These are phyloP conservation scores for Yponomeuta evonymella DNA, from an alignment of 2,888 invertebrate genomes.

Conservation along the genomic window DNA sequence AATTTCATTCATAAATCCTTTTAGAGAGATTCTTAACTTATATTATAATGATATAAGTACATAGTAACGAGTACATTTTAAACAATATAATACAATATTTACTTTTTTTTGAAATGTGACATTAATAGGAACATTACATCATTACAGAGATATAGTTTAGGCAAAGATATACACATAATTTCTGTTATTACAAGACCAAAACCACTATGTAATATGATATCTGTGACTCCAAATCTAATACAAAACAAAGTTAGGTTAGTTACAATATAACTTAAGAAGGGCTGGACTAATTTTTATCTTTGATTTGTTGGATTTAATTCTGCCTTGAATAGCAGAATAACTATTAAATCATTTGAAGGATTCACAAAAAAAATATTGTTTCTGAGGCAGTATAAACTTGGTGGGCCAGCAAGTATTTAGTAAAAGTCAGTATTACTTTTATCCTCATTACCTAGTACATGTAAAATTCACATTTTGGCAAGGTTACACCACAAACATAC, in stretches of 20 bases:
- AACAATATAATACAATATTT: constrained; percentile 4
- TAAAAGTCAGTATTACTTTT: background rate
- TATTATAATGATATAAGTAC: background rate
- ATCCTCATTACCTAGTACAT: background rate
- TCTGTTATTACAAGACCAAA: constrained; percentile 12
- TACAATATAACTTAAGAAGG: no score
- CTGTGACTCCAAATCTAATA: background rate
- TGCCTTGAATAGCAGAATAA: no score
- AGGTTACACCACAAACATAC: background rate
- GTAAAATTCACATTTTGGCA: background rate
- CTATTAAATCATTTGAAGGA: no score
- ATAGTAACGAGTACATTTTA: background rate
- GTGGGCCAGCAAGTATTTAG: background rate
- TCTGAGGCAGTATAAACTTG: no score
- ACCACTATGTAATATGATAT: background rate
- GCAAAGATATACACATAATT: background rate
- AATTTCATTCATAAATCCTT: constrained; percentile 65
- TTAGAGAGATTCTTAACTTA: constrained; percentile 4
- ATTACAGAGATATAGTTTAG: background rate
- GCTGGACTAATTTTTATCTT: no score
- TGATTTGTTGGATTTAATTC: no score
- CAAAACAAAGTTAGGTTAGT: no score
- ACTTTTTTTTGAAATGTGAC: constrained; percentile 11
- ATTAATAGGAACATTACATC: background rate
- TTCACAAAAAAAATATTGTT: no score